Evolutionary conservation across 2,888 invertebrate genomes (phyloP), one percentile per base, ranked within the genome.

Genomic region (Phengaris arion): DNA sequence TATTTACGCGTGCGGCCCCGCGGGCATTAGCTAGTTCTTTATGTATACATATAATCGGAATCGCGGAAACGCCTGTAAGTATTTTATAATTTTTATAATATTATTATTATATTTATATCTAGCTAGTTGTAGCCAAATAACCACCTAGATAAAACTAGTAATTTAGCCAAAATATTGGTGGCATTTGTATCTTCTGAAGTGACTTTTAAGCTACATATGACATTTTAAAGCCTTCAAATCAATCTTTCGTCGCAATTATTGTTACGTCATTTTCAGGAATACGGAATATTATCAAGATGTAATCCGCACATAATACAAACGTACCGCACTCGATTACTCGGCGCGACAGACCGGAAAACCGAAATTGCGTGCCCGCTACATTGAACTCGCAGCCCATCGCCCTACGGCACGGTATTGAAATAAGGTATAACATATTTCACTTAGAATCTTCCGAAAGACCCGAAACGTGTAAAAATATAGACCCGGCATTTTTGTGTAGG

Each of bases 301-400:
- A 35, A 64, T 22, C 10, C 64, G 35, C 64, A 64, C 45, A 64
- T 64, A 64, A 64, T 64, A 64, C 2, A 64, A 35, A 22, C 35
- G 35, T 45, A 64, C 22, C 69, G 22, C 55, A 68, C 73, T 64
- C 80, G 77, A 81, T 81, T 79, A 81, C 78, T 81, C 82, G 80
- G 83, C 85, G 90, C 89, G 89, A 81, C 84, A 89, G 86, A 81
- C 89, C 90, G 92, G 90, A 92, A 91, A 91, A 89, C 90, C 89
- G 88, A 89, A 92, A 92, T 92, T 90, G 89, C 90, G 84, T 85
- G 85, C 86, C 88, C 89, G 91, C 82, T 89, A 90, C 91, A 91
- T 91, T 91, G 89, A 87, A 88, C 88, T 89, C 89, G 87, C 87
- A 84, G 81, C 81, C 80, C 80, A 80, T 81, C 81, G 83, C 81